Conservation (phyloP, 2,797 vertebrate genomes). For the Leucoraja ocellata region DNA sequence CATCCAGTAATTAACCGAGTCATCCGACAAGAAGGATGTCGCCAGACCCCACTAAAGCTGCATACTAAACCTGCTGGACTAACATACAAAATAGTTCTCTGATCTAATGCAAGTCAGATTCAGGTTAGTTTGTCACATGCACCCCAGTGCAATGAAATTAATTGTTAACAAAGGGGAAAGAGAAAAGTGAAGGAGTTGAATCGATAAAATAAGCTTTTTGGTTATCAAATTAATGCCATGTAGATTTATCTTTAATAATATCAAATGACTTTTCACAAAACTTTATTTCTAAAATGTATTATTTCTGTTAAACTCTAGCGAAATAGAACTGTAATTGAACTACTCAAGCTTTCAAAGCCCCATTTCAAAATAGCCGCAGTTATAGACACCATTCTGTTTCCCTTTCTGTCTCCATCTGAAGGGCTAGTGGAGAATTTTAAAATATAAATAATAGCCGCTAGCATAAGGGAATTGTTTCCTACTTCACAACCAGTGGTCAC, state of each 20-base stretch:
- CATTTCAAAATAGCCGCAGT: not conserved
- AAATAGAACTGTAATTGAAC: not conserved
- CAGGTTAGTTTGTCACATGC: no score
- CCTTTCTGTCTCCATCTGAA: not conserved
- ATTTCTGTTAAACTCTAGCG: not conserved
- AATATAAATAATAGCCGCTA: not conserved
- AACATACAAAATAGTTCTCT: not conserved
- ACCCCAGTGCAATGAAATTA: no score
- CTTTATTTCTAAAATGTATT: not conserved
- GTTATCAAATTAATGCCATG: not conserved
- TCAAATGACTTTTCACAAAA: not conserved
- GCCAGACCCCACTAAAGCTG: not conserved
- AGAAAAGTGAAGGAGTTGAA: not conserved
- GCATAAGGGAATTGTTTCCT: not conserved
- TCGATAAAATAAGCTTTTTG: not conserved
- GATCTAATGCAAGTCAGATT: not conserved
- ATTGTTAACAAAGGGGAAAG: no score
- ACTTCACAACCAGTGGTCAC: slow-evolving; percentile 49
- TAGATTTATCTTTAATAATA: not conserved
- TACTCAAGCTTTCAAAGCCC: not conserved
- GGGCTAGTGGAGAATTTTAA: not conserved
- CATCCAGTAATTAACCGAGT: not conserved
- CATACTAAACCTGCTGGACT: no score
- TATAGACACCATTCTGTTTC: not conserved
- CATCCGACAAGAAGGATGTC: not conserved